Percentiles rank a stretch among this genome's conserved stretches.
phyloP scores from a whole-genome alignment of 2,888 invertebrate genomes.

The Beris chalybata region DNA sequence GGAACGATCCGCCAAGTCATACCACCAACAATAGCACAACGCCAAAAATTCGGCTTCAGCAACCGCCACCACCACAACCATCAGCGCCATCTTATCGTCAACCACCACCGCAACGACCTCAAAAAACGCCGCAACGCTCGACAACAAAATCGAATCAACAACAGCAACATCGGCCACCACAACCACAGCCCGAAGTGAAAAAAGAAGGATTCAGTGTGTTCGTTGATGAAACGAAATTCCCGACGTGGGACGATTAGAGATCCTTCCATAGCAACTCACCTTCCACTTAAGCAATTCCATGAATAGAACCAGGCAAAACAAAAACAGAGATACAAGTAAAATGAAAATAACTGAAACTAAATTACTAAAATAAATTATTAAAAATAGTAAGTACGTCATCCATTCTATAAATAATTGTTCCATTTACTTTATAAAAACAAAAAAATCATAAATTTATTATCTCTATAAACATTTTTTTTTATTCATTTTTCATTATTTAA shows the following conservation, averaged over 20 bases:
- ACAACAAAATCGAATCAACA: slow-evolving; percentile 38
- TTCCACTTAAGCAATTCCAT: slow-evolving; percentile 23
- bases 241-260: slow-evolving; percentile 67
- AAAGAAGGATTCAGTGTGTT: slow-evolving; percentile 58
- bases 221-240: slow-evolving; percentile 63
- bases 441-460: too few relatives aligned
- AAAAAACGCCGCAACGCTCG: slow-evolving; percentile 37
- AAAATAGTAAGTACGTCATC: too few relatives aligned
- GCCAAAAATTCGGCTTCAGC: slow-evolving; percentile 36
- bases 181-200: slow-evolving; percentile 43
- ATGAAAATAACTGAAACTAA: too few relatives aligned
- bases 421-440: too few relatives aligned
- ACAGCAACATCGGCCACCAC: slow-evolving; percentile 40
- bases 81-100: slow-evolving; percentile 39
- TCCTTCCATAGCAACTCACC: neutral
- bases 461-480: too few relatives aligned
- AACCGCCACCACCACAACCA: slow-evolving; percentile 36
- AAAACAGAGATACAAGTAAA: neutral
- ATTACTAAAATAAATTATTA: too few relatives aligned
- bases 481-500: too few relatives aligned
- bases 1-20: slow-evolving; percentile 55
- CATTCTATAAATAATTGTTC: too few relatives aligned
- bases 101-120: slow-evolving; percentile 38
- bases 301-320: neutral
- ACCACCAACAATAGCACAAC: slow-evolving; percentile 38